phyloP scores from a whole-genome alignment of 2,888 invertebrate genomes.

The Heteromurus nitidus region DNA sequence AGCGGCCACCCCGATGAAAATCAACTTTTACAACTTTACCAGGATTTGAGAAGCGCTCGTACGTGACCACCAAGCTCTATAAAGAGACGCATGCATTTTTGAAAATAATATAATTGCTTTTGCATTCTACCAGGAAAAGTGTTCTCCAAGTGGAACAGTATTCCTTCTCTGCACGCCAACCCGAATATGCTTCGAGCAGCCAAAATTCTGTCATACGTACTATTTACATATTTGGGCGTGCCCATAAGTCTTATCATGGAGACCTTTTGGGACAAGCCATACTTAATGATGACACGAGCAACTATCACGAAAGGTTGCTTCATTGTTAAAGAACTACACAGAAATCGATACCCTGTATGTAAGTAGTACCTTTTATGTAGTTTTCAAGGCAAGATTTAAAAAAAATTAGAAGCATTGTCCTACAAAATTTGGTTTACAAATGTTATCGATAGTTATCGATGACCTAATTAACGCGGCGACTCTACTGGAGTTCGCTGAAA shows the following conservation, averaged over 20 bases:
- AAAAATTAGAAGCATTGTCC: no score
- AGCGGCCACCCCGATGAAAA: constrained; percentile 25
- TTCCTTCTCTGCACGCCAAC: not conserved
- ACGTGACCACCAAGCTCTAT: not conserved
- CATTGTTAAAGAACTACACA: constrained; percentile 56
- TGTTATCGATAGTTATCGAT: no score
- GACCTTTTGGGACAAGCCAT: constrained; percentile 16
- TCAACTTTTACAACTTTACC: constrained; percentile 3
- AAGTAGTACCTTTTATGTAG: constrained; percentile 2
- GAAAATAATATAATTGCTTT: not conserved
- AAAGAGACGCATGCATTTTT: not conserved
- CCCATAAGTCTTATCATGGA: constrained; percentile 2
- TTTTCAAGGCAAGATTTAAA: no score
- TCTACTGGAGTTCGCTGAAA: not conserved
- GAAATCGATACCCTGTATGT: constrained; percentile 52
- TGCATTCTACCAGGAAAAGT: constrained; percentile 17
- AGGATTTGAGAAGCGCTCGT: constrained; percentile 2
- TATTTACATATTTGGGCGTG: constrained; percentile 25
- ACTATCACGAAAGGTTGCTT: constrained; percentile 22
- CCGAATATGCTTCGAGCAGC: constrained; percentile 5
- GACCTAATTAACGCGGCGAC: constrained; percentile 30
- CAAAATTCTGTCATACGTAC: constrained; percentile 30
- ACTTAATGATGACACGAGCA: constrained; percentile 18
- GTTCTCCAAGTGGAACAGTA: constrained; percentile 32
- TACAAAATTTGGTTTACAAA: no score